Evolutionary conservation across 2,113 vertebrate species (phyloP).

Genomic region (Notothenia rossii): DNA sequence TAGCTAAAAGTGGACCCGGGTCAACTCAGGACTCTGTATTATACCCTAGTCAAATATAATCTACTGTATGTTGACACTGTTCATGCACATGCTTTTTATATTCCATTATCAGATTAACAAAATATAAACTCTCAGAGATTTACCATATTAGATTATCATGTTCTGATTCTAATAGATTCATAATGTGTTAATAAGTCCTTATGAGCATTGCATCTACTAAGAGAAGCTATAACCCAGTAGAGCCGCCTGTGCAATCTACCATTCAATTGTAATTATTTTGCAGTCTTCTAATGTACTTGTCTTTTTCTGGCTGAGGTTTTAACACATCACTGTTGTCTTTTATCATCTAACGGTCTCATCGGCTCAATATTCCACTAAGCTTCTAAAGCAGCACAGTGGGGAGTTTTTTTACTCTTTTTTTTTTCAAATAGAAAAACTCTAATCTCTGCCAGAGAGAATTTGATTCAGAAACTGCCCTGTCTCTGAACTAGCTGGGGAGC

Average conservation of each 20-base stretch:
- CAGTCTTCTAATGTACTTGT: slow-evolving; percentile 59
- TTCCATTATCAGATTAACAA: not conserved
- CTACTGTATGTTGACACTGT: not conserved
- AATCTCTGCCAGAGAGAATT: slow-evolving; percentile 59
- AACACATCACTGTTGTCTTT: slow-evolving; percentile 63
- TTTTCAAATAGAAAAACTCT: slow-evolving; percentile 43
- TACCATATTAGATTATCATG: slow-evolving; percentile 19
- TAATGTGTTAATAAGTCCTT: slow-evolving; percentile 44
- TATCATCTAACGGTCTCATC: slow-evolving; percentile 51
- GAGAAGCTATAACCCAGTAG: slow-evolving; percentile 9
- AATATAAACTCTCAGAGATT: not conserved
- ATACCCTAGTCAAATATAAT: not conserved
- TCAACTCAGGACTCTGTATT: not conserved
- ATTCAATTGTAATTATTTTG: slow-evolving; percentile 65
- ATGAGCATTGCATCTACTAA: slow-evolving; percentile 22
- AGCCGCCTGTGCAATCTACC: slow-evolving; percentile 51
- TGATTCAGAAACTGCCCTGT: slow-evolving; percentile 42
- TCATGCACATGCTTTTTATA: not conserved
- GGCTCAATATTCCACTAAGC: slow-evolving; percentile 53
- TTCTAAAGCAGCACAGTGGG: slow-evolving; percentile 45
- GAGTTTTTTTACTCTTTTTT: slow-evolving; percentile 28
- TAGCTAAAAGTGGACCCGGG: not conserved
- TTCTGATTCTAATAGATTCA: slow-evolving; percentile 11
- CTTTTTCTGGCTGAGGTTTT: slow-evolving; percentile 56
- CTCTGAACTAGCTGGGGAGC: slow-evolving; percentile 54